Evolutionary conservation across 2,113 vertebrate genomes (phyloP), one percentile per base, ranked within the genome.

Genomic region (Scalopus aquaticus): DNA sequence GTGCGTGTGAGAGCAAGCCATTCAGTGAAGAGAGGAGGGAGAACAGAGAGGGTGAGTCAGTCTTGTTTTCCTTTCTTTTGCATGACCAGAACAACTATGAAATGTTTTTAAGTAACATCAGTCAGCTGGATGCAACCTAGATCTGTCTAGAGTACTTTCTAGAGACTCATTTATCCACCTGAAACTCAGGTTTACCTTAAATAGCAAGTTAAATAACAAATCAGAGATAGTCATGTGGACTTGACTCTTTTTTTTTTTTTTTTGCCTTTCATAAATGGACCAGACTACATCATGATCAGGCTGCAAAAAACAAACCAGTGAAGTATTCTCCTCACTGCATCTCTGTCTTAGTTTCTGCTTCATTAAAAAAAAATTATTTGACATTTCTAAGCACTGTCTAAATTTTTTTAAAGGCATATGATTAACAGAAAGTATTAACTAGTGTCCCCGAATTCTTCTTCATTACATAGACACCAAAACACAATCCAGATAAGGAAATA

Each of bases 401-500:
- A 94, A 65, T 44, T 15, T 56, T 22, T 56, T 56, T 51, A n/a
- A n/a, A 87, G n/a, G 2, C n/a, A 37, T 30, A 42, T 30, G 67
- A 28, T 51, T 73, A 83, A 17, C 35, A 77, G 35, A 85, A 91
- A 80, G 37, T 64, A 69, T 5, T 15, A 90, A 10, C 79, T 88
- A 83, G 0, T 1, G 16, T 97, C 81, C 12, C 69, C 88, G 83
- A 92, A 96, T 37, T 28, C 19, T 78, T 82, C 24, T 49, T 91
- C 26, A 84, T 44, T 91, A 44, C 93, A 73, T 84, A 96, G 67
- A 90, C 56, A 80, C 64, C 93, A 87, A 54, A 74, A 73, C 91
- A 64, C 2, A 69, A 20, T 82, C 19, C 51, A 87, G 56, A 87
- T 3, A 73, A 37, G 54, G n/a, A 9, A 86, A 93, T 56, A 30